Percentiles rank a stretch among this genome's conserved stretches.
Evolutionary conservation across 2,888 invertebrate species (phyloP).

Genomic region (Celastrina argiolus): DNA sequence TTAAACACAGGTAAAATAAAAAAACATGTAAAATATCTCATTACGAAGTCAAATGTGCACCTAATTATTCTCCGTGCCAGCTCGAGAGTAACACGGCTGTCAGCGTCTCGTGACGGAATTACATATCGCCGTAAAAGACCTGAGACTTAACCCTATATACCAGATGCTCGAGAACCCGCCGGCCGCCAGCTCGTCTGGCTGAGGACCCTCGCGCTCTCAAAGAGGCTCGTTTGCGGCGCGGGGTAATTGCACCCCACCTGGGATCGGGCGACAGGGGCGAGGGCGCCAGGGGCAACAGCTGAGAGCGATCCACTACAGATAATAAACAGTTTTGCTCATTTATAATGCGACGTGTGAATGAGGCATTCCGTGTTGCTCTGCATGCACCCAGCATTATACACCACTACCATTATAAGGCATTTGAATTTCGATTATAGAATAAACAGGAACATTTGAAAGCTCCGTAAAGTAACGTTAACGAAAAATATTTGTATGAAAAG

Average conservation of each 20-base stretch:
- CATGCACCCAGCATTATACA: too few species aligned
- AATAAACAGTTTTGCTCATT: slow-evolving; percentile 16
- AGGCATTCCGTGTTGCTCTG: too few species aligned
- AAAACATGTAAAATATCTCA: too few species aligned
- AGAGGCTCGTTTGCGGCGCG: slow-evolving; percentile 34
- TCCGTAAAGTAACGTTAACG: too few species aligned
- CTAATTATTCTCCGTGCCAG: not conserved
- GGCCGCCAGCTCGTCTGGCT: slow-evolving; percentile 38
- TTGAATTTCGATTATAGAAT: too few species aligned
- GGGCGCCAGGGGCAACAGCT: not conserved
- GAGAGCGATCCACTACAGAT: not conserved
- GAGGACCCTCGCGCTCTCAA: slow-evolving; percentile 36
- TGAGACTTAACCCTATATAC: not conserved
- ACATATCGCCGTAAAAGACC: not conserved
- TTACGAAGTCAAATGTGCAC: not conserved
- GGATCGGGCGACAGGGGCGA: not conserved
- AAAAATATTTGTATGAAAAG: too few species aligned
- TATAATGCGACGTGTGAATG: slow-evolving; percentile 2
- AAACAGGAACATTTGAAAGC: too few species aligned
- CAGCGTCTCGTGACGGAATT: not conserved
- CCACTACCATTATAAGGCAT: too few species aligned
- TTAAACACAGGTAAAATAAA: too few species aligned
- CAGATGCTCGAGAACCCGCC: slow-evolving; percentile 11
- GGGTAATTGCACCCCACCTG: slow-evolving; percentile 10
- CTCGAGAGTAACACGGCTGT: not conserved